These are phyloP conservation scores for Synanthedon tipuliformis DNA, from an alignment of 2,888 invertebrate genomes.

Conservation along the genomic window DNA sequence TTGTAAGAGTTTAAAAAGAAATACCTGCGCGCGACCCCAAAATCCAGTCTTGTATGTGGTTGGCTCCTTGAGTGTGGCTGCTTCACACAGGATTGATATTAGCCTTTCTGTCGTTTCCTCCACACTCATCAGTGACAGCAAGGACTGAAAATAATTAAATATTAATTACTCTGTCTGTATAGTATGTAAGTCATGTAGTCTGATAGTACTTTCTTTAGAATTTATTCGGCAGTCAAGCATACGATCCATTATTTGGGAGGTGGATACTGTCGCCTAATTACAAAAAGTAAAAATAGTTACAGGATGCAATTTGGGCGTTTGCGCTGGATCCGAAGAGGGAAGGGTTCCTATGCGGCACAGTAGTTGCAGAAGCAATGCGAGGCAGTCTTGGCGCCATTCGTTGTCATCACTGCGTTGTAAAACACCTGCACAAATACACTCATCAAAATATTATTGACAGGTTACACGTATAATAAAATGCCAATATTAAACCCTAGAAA, in stretches of 20 bases:
- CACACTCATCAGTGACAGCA: slow-evolving; percentile 87
- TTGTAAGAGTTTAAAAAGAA: too few relatives aligned
- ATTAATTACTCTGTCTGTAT: too few relatives aligned
- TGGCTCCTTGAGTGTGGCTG: slow-evolving; percentile 81
- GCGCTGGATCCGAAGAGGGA: slow-evolving; percentile 54
- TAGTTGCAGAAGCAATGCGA: slow-evolving; percentile 87
- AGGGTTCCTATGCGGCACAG: slow-evolving; percentile 88
- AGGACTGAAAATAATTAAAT: slow-evolving; percentile 48
- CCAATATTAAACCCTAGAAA: slow-evolving; percentile 2
- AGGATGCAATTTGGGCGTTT: slow-evolving; percentile 73
- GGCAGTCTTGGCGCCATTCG: slow-evolving; percentile 95
- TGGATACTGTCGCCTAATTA: too few relatives aligned
- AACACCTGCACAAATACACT: slow-evolving; percentile 56
- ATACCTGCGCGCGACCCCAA: slow-evolving; percentile 89
- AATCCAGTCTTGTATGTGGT: slow-evolving; percentile 92
- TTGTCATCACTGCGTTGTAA: slow-evolving; percentile 80
- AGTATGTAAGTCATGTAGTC: too few relatives aligned
- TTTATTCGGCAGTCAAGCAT: too few relatives aligned
- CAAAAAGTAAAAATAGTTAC: slow-evolving; percentile 27
- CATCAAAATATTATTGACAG: neutral
- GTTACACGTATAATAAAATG: slow-evolving; percentile 7
- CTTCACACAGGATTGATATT: slow-evolving; percentile 89
- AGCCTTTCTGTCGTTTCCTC: slow-evolving; percentile 85
- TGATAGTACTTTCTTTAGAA: too few relatives aligned
- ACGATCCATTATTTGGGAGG: too few relatives aligned